phyloP scores from a whole-genome alignment of 2,797 vertebrate species.

The Crenuchus spilurus region DNA sequence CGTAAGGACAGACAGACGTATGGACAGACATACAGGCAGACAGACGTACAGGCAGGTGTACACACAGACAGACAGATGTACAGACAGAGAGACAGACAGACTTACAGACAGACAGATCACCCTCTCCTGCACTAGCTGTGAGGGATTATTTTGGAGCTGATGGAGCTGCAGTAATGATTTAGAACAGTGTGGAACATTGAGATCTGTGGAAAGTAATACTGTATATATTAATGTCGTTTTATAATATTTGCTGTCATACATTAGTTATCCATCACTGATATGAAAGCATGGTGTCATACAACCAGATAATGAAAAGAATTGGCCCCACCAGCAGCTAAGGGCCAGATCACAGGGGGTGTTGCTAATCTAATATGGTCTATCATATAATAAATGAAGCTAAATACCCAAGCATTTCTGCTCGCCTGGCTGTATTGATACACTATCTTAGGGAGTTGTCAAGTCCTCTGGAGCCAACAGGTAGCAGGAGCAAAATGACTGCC shows the following conservation, averaged over 20 bases:
- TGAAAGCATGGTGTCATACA: not conserved
- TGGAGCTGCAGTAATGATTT: no score
- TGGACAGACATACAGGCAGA: no score
- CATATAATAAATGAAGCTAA: not conserved
- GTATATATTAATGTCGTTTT: not conserved
- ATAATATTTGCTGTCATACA: not conserved
- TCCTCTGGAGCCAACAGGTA: not conserved
- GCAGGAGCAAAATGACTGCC: not conserved
- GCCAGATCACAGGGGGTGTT: not conserved
- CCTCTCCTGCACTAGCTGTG: no score
- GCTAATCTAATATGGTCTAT: not conserved
- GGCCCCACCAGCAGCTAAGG: not conserved
- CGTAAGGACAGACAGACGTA: no score
- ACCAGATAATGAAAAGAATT: conserved; percentile 1
- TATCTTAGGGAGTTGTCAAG: not conserved
- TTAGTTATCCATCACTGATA: not conserved
- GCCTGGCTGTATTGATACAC: not conserved
- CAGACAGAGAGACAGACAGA: no score
- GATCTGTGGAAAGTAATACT: no score
- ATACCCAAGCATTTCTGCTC: not conserved
- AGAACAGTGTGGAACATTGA: no score
- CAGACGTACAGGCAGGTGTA: no score
- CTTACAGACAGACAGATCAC: no score
- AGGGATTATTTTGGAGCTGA: no score
- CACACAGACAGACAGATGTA: no score